Conservation (phyloP, 2,113 vertebrate genomes). For the Caranx ignobilis region DNA sequence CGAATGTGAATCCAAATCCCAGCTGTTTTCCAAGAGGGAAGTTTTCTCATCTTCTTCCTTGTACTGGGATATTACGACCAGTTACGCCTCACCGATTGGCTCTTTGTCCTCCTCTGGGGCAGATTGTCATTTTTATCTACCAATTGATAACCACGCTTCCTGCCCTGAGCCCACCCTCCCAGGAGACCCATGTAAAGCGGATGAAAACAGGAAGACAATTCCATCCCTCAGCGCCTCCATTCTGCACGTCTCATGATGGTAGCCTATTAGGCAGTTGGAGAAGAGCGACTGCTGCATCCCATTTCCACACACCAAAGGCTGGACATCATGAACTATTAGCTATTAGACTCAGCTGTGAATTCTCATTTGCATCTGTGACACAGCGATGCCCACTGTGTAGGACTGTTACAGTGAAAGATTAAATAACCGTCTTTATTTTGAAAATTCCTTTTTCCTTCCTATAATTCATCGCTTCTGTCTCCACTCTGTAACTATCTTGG, state of each 20-base stretch:
- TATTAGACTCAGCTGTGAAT: constrained; percentile 25
- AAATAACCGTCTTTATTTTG: neutral
- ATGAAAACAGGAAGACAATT: constrained; percentile 83
- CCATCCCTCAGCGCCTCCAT: constrained; percentile 80
- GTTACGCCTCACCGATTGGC: constrained; percentile 79
- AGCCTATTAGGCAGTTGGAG: constrained; percentile 50
- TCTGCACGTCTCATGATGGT: constrained; percentile 50
- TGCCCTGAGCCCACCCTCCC: constrained; percentile 77
- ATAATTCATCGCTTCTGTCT: neutral
- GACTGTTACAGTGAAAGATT: neutral
- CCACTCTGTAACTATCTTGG: neutral
- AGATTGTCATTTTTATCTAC: constrained; percentile 83
- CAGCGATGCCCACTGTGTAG: neutral
- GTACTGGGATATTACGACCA: constrained; percentile 74
- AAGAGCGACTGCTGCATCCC: constrained; percentile 30
- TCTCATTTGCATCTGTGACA: constrained; percentile 27
- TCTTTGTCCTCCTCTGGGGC: constrained; percentile 78
- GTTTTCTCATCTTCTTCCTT: constrained; percentile 78
- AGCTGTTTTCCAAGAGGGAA: constrained; percentile 72
- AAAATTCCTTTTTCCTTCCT: neutral
- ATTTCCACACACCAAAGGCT: constrained; percentile 50
- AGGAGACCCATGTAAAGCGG: constrained; percentile 77
- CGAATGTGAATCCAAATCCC: constrained; percentile 48
- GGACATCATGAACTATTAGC: constrained; percentile 35
- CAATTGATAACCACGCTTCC: constrained; percentile 79